Evolutionary conservation across 2,888 invertebrate species (phyloP).

Genomic region (Neoascia interrupta): DNA sequence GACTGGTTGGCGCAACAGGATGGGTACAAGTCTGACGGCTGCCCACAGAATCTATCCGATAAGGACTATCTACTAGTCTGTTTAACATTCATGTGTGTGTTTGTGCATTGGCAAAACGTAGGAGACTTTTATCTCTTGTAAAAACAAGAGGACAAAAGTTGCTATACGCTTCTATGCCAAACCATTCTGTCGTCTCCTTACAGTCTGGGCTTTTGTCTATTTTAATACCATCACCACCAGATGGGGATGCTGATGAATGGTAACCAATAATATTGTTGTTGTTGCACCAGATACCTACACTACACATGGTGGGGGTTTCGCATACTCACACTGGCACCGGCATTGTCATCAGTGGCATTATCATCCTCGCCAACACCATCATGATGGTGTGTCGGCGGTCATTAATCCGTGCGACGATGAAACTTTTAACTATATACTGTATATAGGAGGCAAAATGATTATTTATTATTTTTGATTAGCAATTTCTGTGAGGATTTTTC

Average conservation of each 20-base stretch:
- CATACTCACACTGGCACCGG: constrained; percentile 10
- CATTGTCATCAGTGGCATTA: constrained; percentile 50
- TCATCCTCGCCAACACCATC: constrained; percentile 40
- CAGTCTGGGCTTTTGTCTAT: constrained; percentile 64
- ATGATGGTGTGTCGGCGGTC: constrained; percentile 40
- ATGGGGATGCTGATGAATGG: constrained; percentile 38
- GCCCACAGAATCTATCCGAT: constrained; percentile 54
- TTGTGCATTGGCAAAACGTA: background rate
- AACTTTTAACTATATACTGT: constrained; percentile 7
- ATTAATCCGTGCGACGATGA: constrained; percentile 58
- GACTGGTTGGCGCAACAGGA: constrained; percentile 31
- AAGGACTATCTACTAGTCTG: constrained; percentile 28
- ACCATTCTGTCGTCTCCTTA: constrained; percentile 50
- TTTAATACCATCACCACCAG: constrained; percentile 33
- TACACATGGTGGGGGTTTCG: background rate
- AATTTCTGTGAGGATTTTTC: too few relatives aligned
- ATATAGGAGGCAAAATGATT: background rate
- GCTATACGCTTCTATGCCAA: constrained; percentile 17
- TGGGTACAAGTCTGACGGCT: too few relatives aligned
- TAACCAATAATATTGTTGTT: constrained; percentile 42
- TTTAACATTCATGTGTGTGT: constrained; percentile 1
- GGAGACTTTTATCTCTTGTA: background rate
- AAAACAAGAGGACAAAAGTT: constrained; percentile 7
- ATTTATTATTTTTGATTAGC: too few relatives aligned
- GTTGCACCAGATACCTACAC: background rate